A percentile compares a stretch with the other conserved stretches of the same genome.
Conservation (phyloP, 2,113 vertebrate species). For the Actenoides hombroni region DNA sequence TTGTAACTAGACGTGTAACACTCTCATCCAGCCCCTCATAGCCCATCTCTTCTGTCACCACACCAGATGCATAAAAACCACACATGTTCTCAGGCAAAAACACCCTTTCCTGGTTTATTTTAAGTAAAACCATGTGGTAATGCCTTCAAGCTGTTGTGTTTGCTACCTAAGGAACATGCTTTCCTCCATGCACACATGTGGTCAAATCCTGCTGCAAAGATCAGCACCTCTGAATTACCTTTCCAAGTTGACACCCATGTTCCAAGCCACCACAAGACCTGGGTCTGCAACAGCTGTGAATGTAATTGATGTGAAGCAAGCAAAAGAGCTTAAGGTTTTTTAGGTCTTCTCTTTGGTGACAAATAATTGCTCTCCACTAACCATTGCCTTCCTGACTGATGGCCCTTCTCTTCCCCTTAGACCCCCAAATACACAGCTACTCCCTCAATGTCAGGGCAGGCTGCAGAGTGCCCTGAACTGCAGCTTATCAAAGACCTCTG, state of each 20-base stretch:
- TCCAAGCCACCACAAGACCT: background rate
- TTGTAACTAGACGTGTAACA: background rate
- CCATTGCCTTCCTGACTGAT: background rate
- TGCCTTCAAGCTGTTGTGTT: background rate
- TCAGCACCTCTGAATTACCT: background rate
- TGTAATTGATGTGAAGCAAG: background rate
- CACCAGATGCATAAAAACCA: background rate
- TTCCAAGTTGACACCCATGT: background rate
- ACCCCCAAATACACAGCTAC: background rate
- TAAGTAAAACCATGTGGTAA: background rate
- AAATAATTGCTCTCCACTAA: background rate
- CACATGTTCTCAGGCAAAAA: background rate
- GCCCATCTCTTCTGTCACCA: background rate
- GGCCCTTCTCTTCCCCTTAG: background rate
- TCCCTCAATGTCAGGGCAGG: background rate
- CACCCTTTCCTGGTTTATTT: rapidly evolving
- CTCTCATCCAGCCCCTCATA: background rate
- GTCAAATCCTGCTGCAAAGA: background rate
- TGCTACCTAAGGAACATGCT: background rate
- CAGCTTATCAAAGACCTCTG: background rate
- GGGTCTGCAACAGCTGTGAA: background rate
- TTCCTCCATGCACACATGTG: rapidly evolving
- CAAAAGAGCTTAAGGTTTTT: background rate
- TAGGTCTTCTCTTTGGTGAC: background rate
- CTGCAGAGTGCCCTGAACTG: background rate